A percentile compares a stretch with the other conserved stretches of the same genome.
Evolutionary conservation across 2,888 invertebrate genomes (phyloP).

Genomic region (Eretmocerus hayati): DNA sequence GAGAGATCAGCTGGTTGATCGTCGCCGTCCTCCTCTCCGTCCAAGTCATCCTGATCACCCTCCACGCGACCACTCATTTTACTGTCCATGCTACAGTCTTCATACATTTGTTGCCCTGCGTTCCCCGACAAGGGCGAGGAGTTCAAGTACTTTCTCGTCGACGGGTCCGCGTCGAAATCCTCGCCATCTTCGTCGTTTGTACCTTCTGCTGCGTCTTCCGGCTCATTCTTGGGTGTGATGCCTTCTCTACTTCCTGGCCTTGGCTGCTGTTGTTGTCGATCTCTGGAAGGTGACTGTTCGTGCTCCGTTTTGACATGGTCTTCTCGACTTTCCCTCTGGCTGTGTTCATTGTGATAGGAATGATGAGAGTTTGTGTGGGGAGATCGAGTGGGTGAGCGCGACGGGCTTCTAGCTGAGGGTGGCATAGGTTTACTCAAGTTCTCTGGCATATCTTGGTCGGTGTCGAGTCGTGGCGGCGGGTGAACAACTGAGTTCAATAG

Average conservation of each 20-base stretch:
- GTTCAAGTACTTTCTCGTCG: constrained; percentile 43
- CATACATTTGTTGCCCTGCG: constrained; percentile 59
- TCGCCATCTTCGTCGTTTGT: constrained; percentile 51
- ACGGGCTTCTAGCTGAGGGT: too few species aligned
- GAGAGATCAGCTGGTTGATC: constrained; percentile 78
- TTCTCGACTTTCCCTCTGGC: constrained; percentile 28
- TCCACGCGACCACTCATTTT: constrained; percentile 62
- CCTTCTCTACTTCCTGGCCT: constrained; percentile 30
- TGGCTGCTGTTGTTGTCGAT: constrained; percentile 26
- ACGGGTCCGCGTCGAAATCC: constrained; percentile 52
- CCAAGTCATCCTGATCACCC: constrained; percentile 51
- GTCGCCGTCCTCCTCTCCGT: constrained; percentile 60
- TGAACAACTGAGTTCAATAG: constrained; percentile 43
- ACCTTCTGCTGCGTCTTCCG: constrained; percentile 49
- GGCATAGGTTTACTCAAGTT: constrained; percentile 63
- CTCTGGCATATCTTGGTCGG: constrained; percentile 68
- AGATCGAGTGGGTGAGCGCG: too few species aligned
- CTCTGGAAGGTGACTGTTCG: constrained; percentile 26
- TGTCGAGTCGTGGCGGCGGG: constrained; percentile 36
- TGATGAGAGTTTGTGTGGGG: constrained; percentile 40
- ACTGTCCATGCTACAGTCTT: constrained; percentile 69
- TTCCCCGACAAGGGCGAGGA: constrained; percentile 28
- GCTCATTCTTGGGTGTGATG: constrained; percentile 63
- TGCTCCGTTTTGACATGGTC: constrained; percentile 34
- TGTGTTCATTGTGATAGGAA: constrained; percentile 27